Evolutionary conservation across 1,140 invertebrate genomes (phyloP), one percentile per base, ranked within the genome.

Genomic region (Helicoverpa zea): DNA sequence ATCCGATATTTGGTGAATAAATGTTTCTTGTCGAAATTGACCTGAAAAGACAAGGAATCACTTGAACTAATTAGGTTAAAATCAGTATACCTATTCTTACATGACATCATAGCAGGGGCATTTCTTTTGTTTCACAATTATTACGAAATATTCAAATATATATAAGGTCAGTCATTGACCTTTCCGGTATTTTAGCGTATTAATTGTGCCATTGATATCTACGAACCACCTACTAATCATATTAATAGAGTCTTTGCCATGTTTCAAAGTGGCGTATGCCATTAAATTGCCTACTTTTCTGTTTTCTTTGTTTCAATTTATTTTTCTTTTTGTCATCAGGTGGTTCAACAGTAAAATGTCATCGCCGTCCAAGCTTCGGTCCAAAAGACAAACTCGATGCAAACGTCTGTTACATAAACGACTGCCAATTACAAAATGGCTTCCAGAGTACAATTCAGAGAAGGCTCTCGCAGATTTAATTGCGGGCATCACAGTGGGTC

Each of bases 401-500:
- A 89, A 83, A 76, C 82, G 92, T 47, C 78, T 95, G 61, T 84
- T 95, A 80, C 82, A 91, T 80, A 95, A 94, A 86, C 88, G 91
- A 72, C 75, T 95, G 35, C 95, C 95, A 4, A 91, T 95, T 54
- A 83, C 88, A 74, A 95, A 95, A 82, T 98, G 97, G 97, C 91
- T 97, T 12, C 96, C 97, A 2, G 95, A 96, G 47, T 98, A 98
- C 89, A 96, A 96, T 81, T 95, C 96, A 0, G 96, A 97, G 79
- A 97, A 97, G 91, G 96, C 97, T 11, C 84, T 98, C 7, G 96
- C 97, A 14, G 98, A 98, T 93, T 87, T 97, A 18, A 97, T 98
- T 86, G 98, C 98, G 7, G 98, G 98, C 5, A 94, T 98, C 58
- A 98, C 98, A 14, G 98, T 98, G 2, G 98, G 98, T 0, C 95